Percentiles rank a stretch among this genome's conserved stretches.
phyloP scores from a whole-genome alignment of 2,113 vertebrate genomes.

The Leucoraja erinaceus region DNA sequence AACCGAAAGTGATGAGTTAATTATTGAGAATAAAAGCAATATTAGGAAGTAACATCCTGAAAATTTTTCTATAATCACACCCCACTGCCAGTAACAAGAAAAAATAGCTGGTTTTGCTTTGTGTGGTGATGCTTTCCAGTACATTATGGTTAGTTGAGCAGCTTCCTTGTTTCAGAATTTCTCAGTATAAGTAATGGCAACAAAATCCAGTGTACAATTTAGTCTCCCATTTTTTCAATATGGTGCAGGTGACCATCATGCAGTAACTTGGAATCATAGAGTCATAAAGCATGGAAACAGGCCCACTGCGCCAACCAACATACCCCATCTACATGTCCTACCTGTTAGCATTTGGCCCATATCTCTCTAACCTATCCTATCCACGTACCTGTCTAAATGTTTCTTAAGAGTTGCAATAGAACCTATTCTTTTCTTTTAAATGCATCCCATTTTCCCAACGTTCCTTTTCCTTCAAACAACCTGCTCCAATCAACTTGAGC shows the following conservation, averaged over 20 bases:
- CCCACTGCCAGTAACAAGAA: slow-evolving; percentile 27
- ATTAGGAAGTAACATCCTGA: slow-evolving; percentile 26
- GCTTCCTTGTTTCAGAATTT: slow-evolving; percentile 33
- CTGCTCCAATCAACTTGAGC: no score
- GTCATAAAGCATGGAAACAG: no score
- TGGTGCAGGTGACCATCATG: neutral
- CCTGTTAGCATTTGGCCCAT: no score
- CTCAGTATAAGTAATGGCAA: slow-evolving; percentile 35
- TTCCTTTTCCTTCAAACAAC: no score
- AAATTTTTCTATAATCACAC: slow-evolving; percentile 23
- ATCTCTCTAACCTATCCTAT: no score
- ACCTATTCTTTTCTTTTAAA: no score
- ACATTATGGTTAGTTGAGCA: slow-evolving; percentile 22
- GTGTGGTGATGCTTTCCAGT: slow-evolving; percentile 31
- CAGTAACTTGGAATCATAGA: neutral
- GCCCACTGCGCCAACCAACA: no score
- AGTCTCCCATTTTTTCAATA: neutral
- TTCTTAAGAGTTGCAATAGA: no score
- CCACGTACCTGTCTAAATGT: no score
- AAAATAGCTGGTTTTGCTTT: slow-evolving; percentile 15
- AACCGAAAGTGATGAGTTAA: neutral
- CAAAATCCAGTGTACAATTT: no score
- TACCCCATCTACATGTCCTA: no score
- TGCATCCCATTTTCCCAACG: no score
- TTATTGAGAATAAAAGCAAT: slow-evolving; percentile 35